A percentile compares a stretch with the other conserved stretches of the same genome.
phyloP scores from a whole-genome alignment of 2,797 vertebrate species.

The Cephalopachus bancanus region DNA sequence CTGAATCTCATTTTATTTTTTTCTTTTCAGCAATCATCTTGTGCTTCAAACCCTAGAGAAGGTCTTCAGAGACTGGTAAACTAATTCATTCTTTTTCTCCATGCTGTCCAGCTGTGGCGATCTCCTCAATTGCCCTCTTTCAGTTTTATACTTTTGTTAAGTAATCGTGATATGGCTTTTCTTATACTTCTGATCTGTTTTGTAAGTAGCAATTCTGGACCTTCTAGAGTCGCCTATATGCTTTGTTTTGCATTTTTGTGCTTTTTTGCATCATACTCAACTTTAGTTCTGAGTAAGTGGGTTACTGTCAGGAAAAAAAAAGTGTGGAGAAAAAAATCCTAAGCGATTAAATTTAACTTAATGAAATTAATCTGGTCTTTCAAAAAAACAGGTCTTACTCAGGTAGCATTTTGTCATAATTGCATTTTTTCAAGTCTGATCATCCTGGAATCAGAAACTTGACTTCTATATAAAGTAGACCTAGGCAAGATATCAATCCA shows the following conservation, averaged over 20 bases:
- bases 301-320: neutral
- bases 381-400: neutral
- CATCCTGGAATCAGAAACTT: neutral
- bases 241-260: neutral
- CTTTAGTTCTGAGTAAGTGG: neutral
- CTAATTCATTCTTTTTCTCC: neutral
- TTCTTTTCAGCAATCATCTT: neutral
- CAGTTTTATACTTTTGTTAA: neutral
- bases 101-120: neutral
- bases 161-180: neutral
- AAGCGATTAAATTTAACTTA: neutral
- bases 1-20: constrained; percentile 15
- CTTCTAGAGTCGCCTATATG: neutral
- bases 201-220: neutral
- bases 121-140: neutral
- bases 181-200: neutral
- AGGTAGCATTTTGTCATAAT: neutral
- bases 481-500: neutral
- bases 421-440: neutral
- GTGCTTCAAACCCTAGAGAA: neutral
- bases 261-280: neutral
- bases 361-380: neutral
- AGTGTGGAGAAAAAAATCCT: no score
- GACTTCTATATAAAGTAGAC: neutral
- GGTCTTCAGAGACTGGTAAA: neutral